phyloP scores from a whole-genome alignment of 2,113 vertebrate genomes.

The Ictalurus punctatus region DNA sequence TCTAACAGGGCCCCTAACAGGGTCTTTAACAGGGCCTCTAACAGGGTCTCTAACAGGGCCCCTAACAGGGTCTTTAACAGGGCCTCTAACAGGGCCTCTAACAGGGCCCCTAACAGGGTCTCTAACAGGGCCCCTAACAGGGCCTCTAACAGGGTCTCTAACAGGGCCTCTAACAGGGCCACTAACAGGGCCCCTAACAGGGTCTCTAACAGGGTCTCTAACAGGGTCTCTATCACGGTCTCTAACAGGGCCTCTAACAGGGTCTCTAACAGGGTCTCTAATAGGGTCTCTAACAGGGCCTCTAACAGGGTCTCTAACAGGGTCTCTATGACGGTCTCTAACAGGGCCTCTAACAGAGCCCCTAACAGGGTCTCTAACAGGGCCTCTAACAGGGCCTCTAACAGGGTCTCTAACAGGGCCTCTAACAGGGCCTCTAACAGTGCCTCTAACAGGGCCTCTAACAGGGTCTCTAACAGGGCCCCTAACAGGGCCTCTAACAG shows the following conservation, averaged over 20 bases:
- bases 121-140: not conserved
- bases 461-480: not conserved
- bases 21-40: not conserved
- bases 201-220: too few species aligned
- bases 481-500: not conserved
- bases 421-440: not conserved
- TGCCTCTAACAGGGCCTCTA: not conserved
- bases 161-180: too few species aligned
- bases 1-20: too few species aligned
- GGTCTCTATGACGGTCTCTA: too few species aligned
- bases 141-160: not conserved
- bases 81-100: not conserved
- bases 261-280: not conserved
- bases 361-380: not conserved
- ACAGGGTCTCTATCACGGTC: too few species aligned
- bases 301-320: too few species aligned
- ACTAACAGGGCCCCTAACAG: too few species aligned
- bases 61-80: too few species aligned
- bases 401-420: not conserved
- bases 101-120: not conserved
- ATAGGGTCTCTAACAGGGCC: too few species aligned
- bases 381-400: not conserved
- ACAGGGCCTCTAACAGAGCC: not conserved
- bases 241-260: not conserved
- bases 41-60: not conserved